phyloP scores from a whole-genome alignment of 2,797 vertebrate species.

The Champsocephalus gunnari region DNA sequence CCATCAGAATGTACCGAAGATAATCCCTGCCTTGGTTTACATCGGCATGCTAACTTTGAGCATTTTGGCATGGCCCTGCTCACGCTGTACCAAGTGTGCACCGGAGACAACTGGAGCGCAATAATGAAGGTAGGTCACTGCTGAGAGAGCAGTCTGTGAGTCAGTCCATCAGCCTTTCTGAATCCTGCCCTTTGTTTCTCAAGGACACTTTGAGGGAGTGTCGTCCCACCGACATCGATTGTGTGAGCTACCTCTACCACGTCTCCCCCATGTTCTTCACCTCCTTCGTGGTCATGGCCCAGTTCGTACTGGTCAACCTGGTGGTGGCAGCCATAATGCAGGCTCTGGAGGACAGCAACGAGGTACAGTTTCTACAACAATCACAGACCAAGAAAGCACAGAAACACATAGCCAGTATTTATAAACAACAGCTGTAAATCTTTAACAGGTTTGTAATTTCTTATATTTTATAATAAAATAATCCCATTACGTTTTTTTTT shows the following conservation, averaged over 20 bases:
- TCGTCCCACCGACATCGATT: accelerated
- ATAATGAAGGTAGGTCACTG: conserved; percentile 26
- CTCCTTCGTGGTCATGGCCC: conserved; percentile 24
- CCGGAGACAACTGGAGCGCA: conserved; percentile 36
- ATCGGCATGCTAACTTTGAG: neutral
- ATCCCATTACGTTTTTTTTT: no score
- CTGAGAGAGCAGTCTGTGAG: neutral
- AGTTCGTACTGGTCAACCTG: conserved; percentile 25
- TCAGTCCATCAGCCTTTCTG: neutral
- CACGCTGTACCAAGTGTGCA: conserved; percentile 29
- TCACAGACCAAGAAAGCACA: neutral
- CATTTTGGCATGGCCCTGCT: conserved; percentile 24
- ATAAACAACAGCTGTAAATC: neutral
- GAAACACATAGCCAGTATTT: neutral
- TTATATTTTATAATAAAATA: neutral
- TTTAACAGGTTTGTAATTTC: neutral
- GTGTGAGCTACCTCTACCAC: neutral
- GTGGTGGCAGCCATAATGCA: conserved; percentile 7
- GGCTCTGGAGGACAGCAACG: neutral
- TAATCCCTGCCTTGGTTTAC: neutral
- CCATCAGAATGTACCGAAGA: conserved; percentile 2
- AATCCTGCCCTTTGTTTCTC: neutral
- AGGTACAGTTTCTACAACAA: neutral
- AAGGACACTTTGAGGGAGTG: conserved; percentile 10
- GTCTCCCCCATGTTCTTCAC: neutral